Base-by-base conservation (phyloP, 2,113 vertebrate genomes). In the Oplegnathus fasciatus region DNA sequence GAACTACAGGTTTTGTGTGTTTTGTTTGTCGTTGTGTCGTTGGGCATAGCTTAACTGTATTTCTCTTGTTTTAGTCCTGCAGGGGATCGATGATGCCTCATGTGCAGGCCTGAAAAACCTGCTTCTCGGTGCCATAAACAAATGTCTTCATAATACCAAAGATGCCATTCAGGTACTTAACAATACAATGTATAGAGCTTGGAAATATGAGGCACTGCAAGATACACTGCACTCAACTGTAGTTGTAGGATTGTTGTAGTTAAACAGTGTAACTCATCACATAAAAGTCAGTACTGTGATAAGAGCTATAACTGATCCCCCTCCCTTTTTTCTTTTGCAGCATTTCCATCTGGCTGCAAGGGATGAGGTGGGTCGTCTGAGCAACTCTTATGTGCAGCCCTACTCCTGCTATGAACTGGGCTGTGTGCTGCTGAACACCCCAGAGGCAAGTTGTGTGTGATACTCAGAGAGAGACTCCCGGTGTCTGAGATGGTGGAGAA, bases 401-500 rank as follows among this genome's bases (percentile, higher is more conserved):
- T 99, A 98, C 81, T 96, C 98, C 68, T 98, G 96, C 92, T 98
- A 99, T 89, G 98, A 99, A 83, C 96, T 98, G 80, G 97, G 95
- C 85, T 98, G 98, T 88, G 95, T 98, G 78, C 92, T 99, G 0
- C 86, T 98, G 66, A 96, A 96, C 87, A 95, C 90, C 82, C 96
- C 97, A 86, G 97, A 98, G 97, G 98, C 96, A 95, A 94, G 81
- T 82, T n/a, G 34, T 50, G 55, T 32, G 61, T 28, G 48, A 17
- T 13, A 5, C 17, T 9, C 17, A 34, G 14, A 78, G 30, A 64
- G 46, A 61, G 3, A 65, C 6, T 75, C 22, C 42, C 4, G 61
- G n/a, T 48, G 0, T 75, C 46, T 37, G 50, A 70, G 48, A 20
- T 60, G 57, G 46, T 58, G 46, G 24, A 78, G 30, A 65, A 84